phyloP scores from a whole-genome alignment of 1,140 invertebrate genomes.

The Diachasmimorpha longicaudata region DNA sequence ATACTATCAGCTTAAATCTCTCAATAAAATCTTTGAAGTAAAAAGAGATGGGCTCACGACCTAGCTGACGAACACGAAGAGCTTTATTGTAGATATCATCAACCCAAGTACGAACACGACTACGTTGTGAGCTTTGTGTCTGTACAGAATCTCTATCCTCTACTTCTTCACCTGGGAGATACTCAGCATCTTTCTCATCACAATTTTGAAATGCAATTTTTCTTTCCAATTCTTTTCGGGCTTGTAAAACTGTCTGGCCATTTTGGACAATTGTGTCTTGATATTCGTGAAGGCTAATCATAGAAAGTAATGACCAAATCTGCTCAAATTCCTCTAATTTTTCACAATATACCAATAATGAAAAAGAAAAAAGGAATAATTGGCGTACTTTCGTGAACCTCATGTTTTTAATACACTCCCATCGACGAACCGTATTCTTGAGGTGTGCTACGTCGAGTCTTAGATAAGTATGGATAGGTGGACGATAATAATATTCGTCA shows the following conservation, averaged over 20 bases:
- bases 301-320: neutral
- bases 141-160: neutral
- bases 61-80: too few species aligned
- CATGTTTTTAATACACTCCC: neutral
- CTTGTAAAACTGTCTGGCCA: neutral
- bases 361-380: neutral
- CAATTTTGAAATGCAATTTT: neutral
- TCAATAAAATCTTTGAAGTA: constrained; percentile 8
- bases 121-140: neutral
- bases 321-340: neutral
- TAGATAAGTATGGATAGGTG: neutral
- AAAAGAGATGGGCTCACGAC: neutral
- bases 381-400: neutral
- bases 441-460: neutral
- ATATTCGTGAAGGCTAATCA: neutral
- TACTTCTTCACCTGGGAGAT: neutral
- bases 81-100: neutral
- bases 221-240: neutral
- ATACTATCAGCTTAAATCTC: neutral
- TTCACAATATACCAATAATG: neutral
- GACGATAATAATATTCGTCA: neutral
- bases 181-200: neutral
- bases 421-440: neutral
- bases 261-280: neutral
- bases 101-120: neutral